These are phyloP conservation scores for Brassicogethes aeneus DNA, from an alignment of 2,888 invertebrate genomes.

Conservation along the genomic window DNA sequence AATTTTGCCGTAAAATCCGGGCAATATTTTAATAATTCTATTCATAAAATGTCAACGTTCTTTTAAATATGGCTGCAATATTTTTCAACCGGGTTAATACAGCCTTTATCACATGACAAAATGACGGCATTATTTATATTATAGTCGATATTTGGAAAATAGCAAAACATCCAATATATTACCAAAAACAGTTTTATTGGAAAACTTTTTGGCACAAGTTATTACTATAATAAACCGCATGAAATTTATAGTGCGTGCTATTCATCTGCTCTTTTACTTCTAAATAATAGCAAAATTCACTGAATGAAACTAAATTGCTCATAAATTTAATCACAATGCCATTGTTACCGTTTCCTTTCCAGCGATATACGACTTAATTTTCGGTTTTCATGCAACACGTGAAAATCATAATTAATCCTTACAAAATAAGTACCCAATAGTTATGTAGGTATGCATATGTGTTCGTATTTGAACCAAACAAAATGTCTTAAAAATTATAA, in stretches of 20 bases:
- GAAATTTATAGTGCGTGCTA: slow-evolving; percentile 1
- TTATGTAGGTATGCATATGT: no score
- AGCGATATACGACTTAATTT: not conserved
- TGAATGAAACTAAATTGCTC: not conserved
- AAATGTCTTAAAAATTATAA: no score
- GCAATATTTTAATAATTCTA: not conserved
- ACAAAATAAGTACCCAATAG: not conserved
- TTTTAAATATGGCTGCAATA: not conserved
- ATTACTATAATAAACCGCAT: slow-evolving; percentile 3
- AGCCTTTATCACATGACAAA: not conserved
- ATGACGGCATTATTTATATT: not conserved
- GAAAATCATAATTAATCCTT: not conserved
- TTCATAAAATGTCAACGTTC: not conserved
- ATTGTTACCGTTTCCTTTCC: not conserved
- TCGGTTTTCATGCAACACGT: not conserved
- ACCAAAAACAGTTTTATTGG: slow-evolving; percentile 2
- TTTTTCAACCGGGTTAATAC: not conserved
- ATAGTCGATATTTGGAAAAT: not conserved
- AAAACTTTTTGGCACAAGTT: slow-evolving; percentile 3
- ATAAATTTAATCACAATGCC: not conserved
- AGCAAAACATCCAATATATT: slow-evolving; percentile 2
- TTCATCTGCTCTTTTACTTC: slow-evolving; percentile 1
- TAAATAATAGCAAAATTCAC: not conserved
- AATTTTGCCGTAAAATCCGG: not conserved
- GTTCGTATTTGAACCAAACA: no score